A percentile compares a stretch with the other conserved stretches of the same genome.
These are phyloP conservation scores for Clarias platycephalus DNA, from an alignment of 2,797 vertebrate genomes.

Conservation along the genomic window DNA sequence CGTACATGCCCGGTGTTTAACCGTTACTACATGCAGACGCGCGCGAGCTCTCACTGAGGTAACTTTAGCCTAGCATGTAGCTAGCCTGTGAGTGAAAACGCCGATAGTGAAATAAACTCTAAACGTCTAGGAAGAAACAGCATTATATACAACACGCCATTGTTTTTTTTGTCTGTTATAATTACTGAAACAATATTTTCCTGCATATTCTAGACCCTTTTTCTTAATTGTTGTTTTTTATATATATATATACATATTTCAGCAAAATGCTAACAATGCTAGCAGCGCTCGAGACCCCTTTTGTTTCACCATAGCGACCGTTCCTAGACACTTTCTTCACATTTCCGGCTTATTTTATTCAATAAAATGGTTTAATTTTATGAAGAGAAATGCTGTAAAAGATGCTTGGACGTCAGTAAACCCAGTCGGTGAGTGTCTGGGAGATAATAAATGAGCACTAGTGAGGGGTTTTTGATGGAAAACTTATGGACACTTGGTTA, in stretches of 20 bases:
- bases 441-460: neutral
- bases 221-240: neutral
- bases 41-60: neutral
- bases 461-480: neutral
- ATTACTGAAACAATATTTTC: neutral
- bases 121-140: neutral
- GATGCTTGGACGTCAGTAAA: neutral
- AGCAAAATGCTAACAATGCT: constrained; percentile 13
- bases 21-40: neutral
- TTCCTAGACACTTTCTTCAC: neutral
- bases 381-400: neutral
- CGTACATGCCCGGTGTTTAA: neutral
- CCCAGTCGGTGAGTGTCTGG: too few relatives aligned
- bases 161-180: neutral
- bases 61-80: constrained; percentile 15
- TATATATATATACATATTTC: neutral
- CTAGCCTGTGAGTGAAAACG: neutral
- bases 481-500: neutral
- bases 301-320: neutral
- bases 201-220: neutral
- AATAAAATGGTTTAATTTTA: too few relatives aligned
- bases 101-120: neutral
- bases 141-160: neutral
- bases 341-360: too few relatives aligned
- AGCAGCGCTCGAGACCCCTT: constrained; percentile 3